Percentiles rank a stretch among this genome's conserved stretches.
phyloP scores from a whole-genome alignment of 2,113 vertebrate species.

The Gracilinanus agilis region DNA sequence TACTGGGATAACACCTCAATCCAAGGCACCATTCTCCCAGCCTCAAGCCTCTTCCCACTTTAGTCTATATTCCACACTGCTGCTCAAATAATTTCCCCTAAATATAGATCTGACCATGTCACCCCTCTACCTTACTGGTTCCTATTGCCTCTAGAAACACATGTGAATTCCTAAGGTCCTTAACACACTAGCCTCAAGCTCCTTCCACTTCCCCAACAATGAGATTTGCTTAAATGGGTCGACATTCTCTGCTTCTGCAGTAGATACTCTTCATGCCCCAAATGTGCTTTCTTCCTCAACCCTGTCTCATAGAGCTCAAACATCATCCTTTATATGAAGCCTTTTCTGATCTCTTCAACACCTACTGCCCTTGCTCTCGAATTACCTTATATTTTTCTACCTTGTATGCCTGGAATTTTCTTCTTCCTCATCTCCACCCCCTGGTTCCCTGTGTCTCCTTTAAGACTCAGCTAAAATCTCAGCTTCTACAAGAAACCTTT shows the following conservation, averaged over 20 bases:
- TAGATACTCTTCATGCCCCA: not conserved
- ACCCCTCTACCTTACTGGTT: not conserved
- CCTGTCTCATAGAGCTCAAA: not conserved
- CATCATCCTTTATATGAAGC: not conserved
- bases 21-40: not conserved
- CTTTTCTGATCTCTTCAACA: not conserved
- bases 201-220: not conserved
- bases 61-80: not conserved
- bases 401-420: not conserved
- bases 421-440: not conserved
- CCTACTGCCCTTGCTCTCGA: not conserved
- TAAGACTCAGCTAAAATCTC: not conserved
- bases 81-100: not conserved
- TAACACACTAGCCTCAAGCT: not conserved
- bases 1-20: not conserved
- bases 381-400: not conserved
- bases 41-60: not conserved
- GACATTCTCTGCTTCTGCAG: not conserved
- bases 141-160: not conserved
- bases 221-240: not conserved
- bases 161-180: not conserved
- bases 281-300: not conserved
- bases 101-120: not conserved
- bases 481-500: not conserved
- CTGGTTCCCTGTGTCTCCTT: not conserved